Evolutionary conservation across 2,797 vertebrate genomes (phyloP), one percentile per base, ranked within the genome.

Genomic region (Sylvilagus floridanus): DNA sequence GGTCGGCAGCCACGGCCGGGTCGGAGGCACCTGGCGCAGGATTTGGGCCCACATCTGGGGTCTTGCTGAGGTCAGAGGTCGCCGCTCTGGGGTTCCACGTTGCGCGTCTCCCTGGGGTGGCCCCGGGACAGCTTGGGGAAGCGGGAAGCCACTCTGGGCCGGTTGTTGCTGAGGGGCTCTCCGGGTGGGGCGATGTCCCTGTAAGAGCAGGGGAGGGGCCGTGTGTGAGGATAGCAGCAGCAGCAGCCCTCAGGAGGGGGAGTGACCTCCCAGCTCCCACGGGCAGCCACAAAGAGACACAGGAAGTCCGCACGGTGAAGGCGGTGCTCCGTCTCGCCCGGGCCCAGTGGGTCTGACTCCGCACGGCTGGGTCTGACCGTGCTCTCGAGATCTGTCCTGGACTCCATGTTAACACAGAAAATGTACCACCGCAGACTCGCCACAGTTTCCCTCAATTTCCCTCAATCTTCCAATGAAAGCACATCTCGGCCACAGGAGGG

Each of bases 41-140:
- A 78, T 52, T 16, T 21, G 54, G 66, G 89, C 85, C 21, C 4
- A 47, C 81, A 24, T 86, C 50, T 76, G 54, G 47, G 77, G 0
- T 0, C 1, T 66, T 0, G 2, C 69, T 2, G n/a, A 52, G 95
- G 96, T 99, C 99, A 99, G 96, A 99, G 99, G 96, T 99, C 99
- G 0, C 99, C 99, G 0, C 99, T 99, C 97, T 99, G 99, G 28
- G 99, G 99, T 84, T 99, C 99, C 35, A 99, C 98, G 57, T 98
- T 99, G 83, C 99, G 98, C 0, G 98, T 93, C 66, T 99, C 99
- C 94, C 99, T 98, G 2, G 98, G 98, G 28, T 98, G 98, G 90
- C 97, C 98, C 90, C 99, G 99, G 62, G 99, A 99, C 90, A 99
- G 98, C 94, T 98, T 98, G 63, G 99, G 98, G 97, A 99, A 99